These are phyloP conservation scores for Epinotia demarniana DNA, from an alignment of 2,888 invertebrate species.

Conservation along the genomic window DNA sequence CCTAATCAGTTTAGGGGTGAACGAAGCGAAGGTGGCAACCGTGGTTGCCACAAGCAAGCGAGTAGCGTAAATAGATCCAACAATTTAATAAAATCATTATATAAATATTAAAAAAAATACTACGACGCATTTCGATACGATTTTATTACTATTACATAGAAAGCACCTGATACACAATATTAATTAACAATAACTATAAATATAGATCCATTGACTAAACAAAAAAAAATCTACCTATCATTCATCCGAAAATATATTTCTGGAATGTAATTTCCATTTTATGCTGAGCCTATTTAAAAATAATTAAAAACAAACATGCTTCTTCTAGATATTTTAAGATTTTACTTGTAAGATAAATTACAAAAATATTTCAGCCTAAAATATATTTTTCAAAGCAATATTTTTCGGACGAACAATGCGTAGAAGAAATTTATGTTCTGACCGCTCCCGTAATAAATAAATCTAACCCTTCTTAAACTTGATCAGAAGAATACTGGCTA, in stretches of 20 bases:
- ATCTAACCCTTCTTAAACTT: slow-evolving; percentile 92
- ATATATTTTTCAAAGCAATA: not conserved
- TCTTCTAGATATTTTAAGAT: no score
- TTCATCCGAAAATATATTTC: not conserved
- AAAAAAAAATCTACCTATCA: no score
- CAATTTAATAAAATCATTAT: not conserved
- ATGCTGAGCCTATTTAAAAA: not conserved
- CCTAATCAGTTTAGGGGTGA: no score
- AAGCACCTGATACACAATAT: not conserved
- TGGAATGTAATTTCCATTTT: not conserved
- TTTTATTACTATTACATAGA: not conserved
- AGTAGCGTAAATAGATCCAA: not conserved
- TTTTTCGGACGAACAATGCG: not conserved
- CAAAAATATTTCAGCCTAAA: not conserved
- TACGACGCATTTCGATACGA: not conserved
- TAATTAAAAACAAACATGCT: not conserved
- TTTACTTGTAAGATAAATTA: no score
- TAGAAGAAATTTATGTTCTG: no score
- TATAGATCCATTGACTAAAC: no score
- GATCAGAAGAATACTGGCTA: slow-evolving; percentile 88
- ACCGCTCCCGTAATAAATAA: not conserved
- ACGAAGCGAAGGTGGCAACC: no score
- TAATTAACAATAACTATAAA: not conserved
- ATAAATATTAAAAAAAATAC: not conserved
- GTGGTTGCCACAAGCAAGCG: no score